Percentiles rank a stretch among this genome's conserved stretches.
phyloP scores from a whole-genome alignment of 2,888 invertebrate species.

The Plusia festucae region DNA sequence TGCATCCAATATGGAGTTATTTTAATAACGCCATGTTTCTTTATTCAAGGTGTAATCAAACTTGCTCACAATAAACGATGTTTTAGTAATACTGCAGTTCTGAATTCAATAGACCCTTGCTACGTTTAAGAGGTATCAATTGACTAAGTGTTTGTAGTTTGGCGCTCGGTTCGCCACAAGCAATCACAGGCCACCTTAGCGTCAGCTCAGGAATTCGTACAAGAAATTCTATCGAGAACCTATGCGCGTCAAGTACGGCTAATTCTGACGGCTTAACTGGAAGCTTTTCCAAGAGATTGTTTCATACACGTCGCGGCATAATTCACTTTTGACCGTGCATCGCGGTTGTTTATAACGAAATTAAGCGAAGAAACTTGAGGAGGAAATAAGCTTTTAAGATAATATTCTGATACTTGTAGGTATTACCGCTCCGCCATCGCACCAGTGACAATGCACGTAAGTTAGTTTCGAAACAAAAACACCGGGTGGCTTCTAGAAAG shows the following conservation, averaged over 20 bases:
- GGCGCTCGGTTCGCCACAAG: slow-evolving; percentile 21
- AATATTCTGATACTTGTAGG: slow-evolving; percentile 34
- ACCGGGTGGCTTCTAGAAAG: slow-evolving; percentile 52
- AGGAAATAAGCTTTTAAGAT: slow-evolving; percentile 22
- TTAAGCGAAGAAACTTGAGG: slow-evolving; percentile 14
- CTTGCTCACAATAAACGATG: neutral
- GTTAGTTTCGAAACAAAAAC: slow-evolving; percentile 61
- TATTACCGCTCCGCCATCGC: slow-evolving; percentile 21
- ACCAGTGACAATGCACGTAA: slow-evolving; percentile 48
- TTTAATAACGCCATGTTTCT: slow-evolving; percentile 51
- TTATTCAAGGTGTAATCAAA: neutral
- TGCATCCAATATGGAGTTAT: slow-evolving; percentile 59
- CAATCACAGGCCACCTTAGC: slow-evolving; percentile 21
- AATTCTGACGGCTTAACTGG: slow-evolving; percentile 9
- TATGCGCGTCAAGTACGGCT: slow-evolving; percentile 14
- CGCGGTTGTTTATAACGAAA: slow-evolving; percentile 18
- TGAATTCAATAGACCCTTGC: slow-evolving; percentile 30
- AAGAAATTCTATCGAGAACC: slow-evolving; percentile 16
- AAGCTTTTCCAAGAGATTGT: slow-evolving; percentile 25
- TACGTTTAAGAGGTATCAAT: slow-evolving; percentile 37
- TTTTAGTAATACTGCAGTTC: slow-evolving; percentile 7
- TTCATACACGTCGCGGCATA: slow-evolving; percentile 10
- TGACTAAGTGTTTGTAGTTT: slow-evolving; percentile 36
- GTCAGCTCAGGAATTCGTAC: slow-evolving; percentile 25
- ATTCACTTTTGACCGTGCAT: slow-evolving; percentile 18